Percentiles rank a stretch among this genome's conserved stretches.
phyloP scores from a whole-genome alignment of 2,888 invertebrate genomes.

The Ormyrus pomaceus region DNA sequence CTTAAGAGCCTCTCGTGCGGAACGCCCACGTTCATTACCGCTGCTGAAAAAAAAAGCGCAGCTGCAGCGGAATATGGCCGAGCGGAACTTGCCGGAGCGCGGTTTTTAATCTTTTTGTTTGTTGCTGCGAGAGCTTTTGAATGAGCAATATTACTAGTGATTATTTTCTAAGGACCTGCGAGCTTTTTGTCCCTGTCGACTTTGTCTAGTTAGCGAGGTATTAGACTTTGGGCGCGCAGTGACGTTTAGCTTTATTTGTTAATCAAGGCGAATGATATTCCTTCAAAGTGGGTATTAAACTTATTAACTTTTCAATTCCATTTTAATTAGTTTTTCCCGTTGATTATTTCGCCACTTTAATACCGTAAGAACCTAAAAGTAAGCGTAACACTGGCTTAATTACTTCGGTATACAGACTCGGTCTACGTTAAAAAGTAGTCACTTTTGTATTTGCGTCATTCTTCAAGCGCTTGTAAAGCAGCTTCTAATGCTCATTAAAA shows the following conservation, averaged over 20 bases:
- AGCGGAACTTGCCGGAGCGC: not conserved
- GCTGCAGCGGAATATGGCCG: not conserved
- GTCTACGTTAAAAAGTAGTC: no score
- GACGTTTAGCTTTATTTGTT: not conserved
- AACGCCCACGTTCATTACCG: conserved; percentile 30
- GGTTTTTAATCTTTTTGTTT: not conserved
- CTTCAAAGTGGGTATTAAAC: not conserved
- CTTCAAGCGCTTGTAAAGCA: not conserved
- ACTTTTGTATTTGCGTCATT: not conserved
- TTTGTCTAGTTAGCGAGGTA: not conserved
- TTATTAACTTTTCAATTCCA: not conserved
- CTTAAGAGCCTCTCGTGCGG: conserved; percentile 1
- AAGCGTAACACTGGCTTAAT: no score
- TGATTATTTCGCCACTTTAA: no score
- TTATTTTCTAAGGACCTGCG: not conserved
- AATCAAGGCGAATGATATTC: no score
- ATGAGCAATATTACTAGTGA: conserved; percentile 24
- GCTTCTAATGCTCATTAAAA: conserved; percentile 31
- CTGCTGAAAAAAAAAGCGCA: conserved; percentile 39
- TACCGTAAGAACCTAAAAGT: no score
- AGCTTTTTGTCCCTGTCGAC: not conserved
- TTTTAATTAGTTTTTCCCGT: no score
- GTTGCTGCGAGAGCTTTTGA: conserved; percentile 21
- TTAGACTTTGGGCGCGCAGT: not conserved
- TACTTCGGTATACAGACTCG: no score